These are phyloP conservation scores for Chloropsis cyanopogon DNA, from an alignment of 2,113 vertebrate species.

Conservation along the genomic window DNA sequence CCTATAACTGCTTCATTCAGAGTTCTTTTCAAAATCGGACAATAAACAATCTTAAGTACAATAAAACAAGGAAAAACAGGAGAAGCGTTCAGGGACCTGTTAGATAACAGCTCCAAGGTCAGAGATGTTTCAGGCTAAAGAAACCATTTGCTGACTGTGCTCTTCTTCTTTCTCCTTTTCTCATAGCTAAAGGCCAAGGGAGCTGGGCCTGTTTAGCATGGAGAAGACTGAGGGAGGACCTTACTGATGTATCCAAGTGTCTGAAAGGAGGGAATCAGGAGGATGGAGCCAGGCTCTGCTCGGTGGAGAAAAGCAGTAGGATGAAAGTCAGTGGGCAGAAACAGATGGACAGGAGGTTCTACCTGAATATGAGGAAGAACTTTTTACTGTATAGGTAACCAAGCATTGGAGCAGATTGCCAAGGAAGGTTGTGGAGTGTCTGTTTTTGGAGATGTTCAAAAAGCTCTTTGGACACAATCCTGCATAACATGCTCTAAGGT, in stretches of 20 bases:
- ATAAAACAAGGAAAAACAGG: background rate
- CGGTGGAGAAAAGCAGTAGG: accelerated
- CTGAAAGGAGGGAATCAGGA: background rate
- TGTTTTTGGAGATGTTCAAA: background rate
- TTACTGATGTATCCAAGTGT: background rate
- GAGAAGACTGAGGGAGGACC: background rate
- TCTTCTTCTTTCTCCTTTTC: background rate
- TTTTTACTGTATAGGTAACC: background rate
- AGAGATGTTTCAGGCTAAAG: background rate
- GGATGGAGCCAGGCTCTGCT: too few species aligned
- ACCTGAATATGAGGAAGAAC: background rate
- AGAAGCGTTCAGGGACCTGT: background rate
- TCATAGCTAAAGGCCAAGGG: background rate
- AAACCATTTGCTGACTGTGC: accelerated
- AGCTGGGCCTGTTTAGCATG: background rate
- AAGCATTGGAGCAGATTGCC: background rate
- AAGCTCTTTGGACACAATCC: background rate
- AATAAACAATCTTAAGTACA: background rate
- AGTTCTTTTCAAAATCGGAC: background rate
- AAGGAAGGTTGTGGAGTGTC: background rate
- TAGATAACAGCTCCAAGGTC: background rate
- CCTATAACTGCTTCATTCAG: background rate
- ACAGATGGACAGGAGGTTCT: background rate
- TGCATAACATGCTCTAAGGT: accelerated
- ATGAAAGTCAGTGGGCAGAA: background rate